phyloP scores from a whole-genome alignment of 2,113 vertebrate species.

The Progne subis region DNA sequence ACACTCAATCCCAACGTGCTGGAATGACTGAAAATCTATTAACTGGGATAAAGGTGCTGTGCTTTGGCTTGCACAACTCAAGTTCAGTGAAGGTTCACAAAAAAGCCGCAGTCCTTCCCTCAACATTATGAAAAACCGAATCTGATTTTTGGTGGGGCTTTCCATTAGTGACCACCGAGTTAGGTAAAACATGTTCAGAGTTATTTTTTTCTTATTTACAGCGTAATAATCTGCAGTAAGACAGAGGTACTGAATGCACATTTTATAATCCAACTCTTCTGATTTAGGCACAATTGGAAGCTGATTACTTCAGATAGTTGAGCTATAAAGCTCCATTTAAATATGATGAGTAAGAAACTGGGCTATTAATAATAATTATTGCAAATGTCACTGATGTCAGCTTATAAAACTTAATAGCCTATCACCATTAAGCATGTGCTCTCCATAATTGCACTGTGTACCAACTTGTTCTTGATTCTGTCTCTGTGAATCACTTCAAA shows the following conservation, averaged over 20 bases:
- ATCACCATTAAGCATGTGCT: constrained; percentile 58
- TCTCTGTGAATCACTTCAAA: neutral
- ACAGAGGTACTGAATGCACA: neutral
- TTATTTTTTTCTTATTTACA: constrained; percentile 3
- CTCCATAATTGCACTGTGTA: constrained; percentile 53
- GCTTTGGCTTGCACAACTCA: neutral
- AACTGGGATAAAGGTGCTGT: neutral
- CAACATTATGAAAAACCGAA: neutral
- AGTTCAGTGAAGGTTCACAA: neutral
- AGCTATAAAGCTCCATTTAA: constrained; percentile 53
- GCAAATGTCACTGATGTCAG: constrained; percentile 68
- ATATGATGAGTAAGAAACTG: constrained; percentile 39
- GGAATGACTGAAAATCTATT: neutral
- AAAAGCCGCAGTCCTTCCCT: neutral
- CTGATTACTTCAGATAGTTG: constrained; percentile 50
- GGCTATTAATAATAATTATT: constrained; percentile 68
- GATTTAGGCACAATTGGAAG: constrained; percentile 12
- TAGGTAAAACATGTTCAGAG: neutral
- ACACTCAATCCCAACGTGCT: neutral
- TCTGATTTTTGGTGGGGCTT: neutral
- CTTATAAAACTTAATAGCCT: constrained; percentile 66
- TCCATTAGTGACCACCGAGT: neutral
- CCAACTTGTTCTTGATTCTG: neutral
- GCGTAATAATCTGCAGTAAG: neutral
- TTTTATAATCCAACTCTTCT: neutral